These are phyloP conservation scores for Quadriops clusia DNA, from an alignment of 2,888 invertebrate species.

Conservation along the genomic window DNA sequence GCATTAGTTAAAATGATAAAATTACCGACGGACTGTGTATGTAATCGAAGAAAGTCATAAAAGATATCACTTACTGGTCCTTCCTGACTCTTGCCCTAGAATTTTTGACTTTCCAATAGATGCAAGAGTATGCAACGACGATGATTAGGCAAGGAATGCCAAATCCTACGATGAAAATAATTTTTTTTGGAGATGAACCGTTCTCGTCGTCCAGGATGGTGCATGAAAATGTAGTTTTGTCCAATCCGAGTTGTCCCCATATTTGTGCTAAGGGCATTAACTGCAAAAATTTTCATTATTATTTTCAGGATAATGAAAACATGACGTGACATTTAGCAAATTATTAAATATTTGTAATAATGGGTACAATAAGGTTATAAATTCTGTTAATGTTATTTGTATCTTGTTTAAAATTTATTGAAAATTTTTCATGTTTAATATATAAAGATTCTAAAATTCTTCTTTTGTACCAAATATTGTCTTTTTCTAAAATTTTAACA, in stretches of 20 bases:
- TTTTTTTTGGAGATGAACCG: conserved; percentile 73
- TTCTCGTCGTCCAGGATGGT: conserved; percentile 70
- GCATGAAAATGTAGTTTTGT: conserved; percentile 74
- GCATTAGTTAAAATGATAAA: too few species aligned
- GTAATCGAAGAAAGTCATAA: too few species aligned
- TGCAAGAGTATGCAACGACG: conserved; percentile 74
- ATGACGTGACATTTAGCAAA: background rate
- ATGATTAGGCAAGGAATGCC: conserved; percentile 75
- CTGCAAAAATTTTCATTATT: conserved; percentile 31
- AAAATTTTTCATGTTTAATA: conserved; percentile 4
- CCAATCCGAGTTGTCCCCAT: conserved; percentile 77
- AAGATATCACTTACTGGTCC: conserved; percentile 52
- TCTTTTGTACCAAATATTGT: background rate
- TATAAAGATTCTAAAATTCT: conserved; percentile 2
- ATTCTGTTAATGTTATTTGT: too few species aligned
- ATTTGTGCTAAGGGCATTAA: conserved; percentile 67
- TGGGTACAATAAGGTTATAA: background rate
- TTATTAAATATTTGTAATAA: too few species aligned
- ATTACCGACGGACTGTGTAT: too few species aligned
- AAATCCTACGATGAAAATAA: conserved; percentile 72
- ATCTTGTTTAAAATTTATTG: background rate
- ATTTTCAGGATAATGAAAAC: background rate
- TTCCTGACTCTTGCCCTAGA: conserved; percentile 62
- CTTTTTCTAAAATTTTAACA: too few species aligned
- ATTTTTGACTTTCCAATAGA: conserved; percentile 65